Evolutionary conservation across 2,888 invertebrate species (phyloP).

Genomic region (Busseola fusca): DNA sequence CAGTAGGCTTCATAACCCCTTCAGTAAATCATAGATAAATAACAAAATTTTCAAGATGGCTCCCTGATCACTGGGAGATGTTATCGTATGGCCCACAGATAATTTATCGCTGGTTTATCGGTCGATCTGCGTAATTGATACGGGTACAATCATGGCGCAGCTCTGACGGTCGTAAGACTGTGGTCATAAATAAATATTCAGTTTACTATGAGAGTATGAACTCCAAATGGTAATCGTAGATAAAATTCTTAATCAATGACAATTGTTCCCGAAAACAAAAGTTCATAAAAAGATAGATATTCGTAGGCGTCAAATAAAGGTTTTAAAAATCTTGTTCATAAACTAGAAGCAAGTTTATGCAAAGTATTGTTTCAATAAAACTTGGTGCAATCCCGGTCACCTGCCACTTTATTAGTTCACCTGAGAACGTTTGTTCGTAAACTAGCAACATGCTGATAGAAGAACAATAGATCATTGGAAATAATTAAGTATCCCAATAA

Average conservation of each 20-base stretch:
- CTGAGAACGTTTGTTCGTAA: not conserved
- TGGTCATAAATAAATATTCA: conserved; percentile 67
- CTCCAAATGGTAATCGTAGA: conserved; percentile 42
- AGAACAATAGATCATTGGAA: conserved; percentile 1
- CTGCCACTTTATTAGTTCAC: not conserved
- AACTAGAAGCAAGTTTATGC: not conserved
- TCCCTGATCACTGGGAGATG: conserved; percentile 72
- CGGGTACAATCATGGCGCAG: conserved; percentile 74
- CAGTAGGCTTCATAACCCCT: conserved; percentile 70
- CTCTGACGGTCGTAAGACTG: conserved; percentile 68
- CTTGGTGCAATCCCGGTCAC: not conserved
- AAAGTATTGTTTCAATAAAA: not conserved
- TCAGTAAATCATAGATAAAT: conserved; percentile 78
- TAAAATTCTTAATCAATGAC: conserved; percentile 35
- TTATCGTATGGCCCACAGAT: conserved; percentile 73
- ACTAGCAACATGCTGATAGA: not conserved
- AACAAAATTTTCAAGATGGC: conserved; percentile 72
- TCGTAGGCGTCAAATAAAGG: conserved; percentile 7
- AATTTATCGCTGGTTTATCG: conserved; percentile 83
- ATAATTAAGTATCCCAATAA: conserved; percentile 17
- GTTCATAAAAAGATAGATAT: conserved; percentile 7
- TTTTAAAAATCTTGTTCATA: not conserved
- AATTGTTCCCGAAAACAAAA: conserved; percentile 24
- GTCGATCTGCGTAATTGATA: conserved; percentile 85
- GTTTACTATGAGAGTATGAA: conserved; percentile 53